phyloP scores from a whole-genome alignment of 2,797 vertebrate genomes.

The Staurois parvus region DNA sequence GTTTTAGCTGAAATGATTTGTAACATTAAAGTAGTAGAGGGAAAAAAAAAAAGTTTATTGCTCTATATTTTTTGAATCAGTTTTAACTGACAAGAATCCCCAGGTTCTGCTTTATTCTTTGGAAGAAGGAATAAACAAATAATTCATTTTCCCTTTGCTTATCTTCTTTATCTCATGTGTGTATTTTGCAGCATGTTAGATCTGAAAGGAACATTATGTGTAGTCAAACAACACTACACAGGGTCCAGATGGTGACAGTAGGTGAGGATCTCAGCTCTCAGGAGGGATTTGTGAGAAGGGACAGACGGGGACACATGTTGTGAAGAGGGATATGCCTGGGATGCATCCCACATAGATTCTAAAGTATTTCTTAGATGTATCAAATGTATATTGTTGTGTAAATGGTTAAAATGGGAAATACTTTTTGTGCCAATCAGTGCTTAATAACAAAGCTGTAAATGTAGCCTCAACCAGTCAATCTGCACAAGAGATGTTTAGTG shows the following conservation, averaged over 20 bases:
- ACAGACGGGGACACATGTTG: slow-evolving; percentile 40
- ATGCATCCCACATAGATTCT: neutral
- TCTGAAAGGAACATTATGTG: slow-evolving; percentile 46
- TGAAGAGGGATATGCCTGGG: slow-evolving; percentile 8
- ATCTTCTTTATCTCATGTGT: slow-evolving; percentile 7
- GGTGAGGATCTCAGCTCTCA: slow-evolving; percentile 48
- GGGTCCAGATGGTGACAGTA: slow-evolving; percentile 57
- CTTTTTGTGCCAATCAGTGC: neutral
- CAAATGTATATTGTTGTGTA: neutral
- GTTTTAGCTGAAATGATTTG: neutral
- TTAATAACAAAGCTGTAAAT: neutral
- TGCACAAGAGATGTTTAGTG: neutral
- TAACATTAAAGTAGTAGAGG: neutral
- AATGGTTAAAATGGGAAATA: neutral
- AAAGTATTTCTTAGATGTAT: slow-evolving; percentile 1
- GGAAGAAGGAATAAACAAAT: neutral
- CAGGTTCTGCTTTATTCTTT: neutral
- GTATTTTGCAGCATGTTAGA: slow-evolving; percentile 28
- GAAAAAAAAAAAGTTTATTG: neutral
- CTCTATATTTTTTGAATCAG: neutral
- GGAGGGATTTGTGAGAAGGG: slow-evolving; percentile 57
- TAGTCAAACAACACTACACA: slow-evolving; percentile 34
- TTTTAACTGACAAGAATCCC: neutral
- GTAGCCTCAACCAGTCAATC: neutral
- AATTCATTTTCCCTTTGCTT: slow-evolving; percentile 14